These are phyloP conservation scores for Corythornis madagascariensis DNA, from an alignment of 2,113 vertebrate genomes.

Conservation along the genomic window DNA sequence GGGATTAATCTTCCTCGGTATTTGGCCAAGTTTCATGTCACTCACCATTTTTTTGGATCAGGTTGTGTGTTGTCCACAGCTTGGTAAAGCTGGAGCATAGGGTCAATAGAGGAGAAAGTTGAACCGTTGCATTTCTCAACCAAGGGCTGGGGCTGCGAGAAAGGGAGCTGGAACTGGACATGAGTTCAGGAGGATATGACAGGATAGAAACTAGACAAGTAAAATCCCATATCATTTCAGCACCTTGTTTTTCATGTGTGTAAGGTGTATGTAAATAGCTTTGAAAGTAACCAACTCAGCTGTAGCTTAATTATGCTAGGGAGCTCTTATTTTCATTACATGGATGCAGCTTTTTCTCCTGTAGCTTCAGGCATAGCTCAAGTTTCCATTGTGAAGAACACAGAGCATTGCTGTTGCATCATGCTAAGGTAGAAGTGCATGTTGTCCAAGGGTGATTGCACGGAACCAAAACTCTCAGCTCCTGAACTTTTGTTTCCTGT, in stretches of 20 bases:
- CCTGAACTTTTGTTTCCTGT: not conserved
- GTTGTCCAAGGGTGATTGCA: not conserved
- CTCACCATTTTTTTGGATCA: not conserved
- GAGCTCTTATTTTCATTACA: not conserved
- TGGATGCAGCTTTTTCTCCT: not conserved
- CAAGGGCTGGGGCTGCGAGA: not conserved
- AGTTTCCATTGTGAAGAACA: not conserved
- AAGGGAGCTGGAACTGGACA: fast-evolving
- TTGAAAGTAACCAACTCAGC: not conserved
- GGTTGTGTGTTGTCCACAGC: not conserved
- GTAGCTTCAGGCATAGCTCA: not conserved
- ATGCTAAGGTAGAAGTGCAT: not conserved
- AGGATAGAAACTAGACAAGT: not conserved
- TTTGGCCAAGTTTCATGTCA: not conserved
- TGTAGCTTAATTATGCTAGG: not conserved
- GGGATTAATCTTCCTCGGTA: not conserved
- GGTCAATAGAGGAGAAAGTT: not conserved
- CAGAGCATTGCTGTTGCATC: not conserved
- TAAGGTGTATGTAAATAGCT: fast-evolving
- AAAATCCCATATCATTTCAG: not conserved
- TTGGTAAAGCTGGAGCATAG: not conserved
- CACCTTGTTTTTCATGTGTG: not conserved
- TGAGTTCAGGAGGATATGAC: not conserved
- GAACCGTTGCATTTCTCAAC: not conserved
- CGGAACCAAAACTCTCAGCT: not conserved